Conservation (phyloP, 2,113 vertebrate species). For the Lasiurus borealis region DNA sequence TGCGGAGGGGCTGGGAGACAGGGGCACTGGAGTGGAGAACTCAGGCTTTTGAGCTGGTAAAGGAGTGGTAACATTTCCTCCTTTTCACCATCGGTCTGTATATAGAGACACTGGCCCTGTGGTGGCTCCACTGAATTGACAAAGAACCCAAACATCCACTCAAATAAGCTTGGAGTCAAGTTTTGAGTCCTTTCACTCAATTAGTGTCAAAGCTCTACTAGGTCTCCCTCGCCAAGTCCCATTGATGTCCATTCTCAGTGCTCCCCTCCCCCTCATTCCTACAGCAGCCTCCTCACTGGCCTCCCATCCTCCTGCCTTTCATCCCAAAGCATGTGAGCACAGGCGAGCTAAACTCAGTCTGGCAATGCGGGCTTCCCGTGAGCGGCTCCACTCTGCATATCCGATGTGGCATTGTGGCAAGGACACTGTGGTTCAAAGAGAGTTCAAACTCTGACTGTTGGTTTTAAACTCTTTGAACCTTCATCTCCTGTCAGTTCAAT, state of each 20-base stretch:
- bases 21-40: not conserved
- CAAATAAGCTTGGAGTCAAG: not conserved
- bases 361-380: not conserved
- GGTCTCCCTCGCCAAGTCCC: not conserved
- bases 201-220: not conserved
- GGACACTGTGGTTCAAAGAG: not conserved
- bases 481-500: not conserved
- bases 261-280: not conserved
- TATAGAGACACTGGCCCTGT: not conserved
- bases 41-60: not conserved
- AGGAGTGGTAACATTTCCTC: not conserved
- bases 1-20: fast-evolving
- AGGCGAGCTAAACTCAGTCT: not conserved
- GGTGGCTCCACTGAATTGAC: not conserved
- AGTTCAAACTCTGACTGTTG: not conserved
- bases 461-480: not conserved
- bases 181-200: not conserved
- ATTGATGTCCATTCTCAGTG: not conserved
- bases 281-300: not conserved
- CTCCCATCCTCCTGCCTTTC: not conserved
- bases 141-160: not conserved
- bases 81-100: not conserved
- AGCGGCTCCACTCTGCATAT: not conserved
- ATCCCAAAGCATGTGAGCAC: not conserved
- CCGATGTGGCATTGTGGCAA: fast-evolving